A percentile compares a stretch with the other conserved stretches of the same genome.
phyloP scores from a whole-genome alignment of 2,113 vertebrate species.

The Chrysemys picta region DNA sequence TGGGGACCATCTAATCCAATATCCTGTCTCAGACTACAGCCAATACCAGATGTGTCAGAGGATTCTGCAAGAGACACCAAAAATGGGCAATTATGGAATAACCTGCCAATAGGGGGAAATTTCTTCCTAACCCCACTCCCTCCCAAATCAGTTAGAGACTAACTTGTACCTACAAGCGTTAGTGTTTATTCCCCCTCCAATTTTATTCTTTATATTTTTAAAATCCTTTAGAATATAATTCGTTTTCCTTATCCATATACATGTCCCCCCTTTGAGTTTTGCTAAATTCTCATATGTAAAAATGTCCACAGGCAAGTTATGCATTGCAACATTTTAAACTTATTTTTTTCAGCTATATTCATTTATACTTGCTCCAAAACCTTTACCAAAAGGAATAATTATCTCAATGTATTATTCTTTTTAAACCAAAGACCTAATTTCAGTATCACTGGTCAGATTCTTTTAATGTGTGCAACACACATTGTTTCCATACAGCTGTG shows the following conservation, averaged over 20 bases:
- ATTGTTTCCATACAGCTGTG: neutral
- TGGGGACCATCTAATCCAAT: neutral
- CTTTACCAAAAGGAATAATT: neutral
- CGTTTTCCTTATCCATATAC: neutral
- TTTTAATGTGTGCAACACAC: neutral
- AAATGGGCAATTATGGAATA: neutral
- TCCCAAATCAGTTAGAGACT: neutral
- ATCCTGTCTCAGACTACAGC: neutral
- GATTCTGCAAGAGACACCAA: neutral
- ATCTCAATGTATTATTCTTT: neutral
- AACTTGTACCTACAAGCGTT: neutral
- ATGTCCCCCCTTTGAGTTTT: neutral
- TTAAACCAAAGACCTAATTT: constrained; percentile 9
- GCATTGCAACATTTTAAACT: neutral
- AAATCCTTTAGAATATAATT: neutral
- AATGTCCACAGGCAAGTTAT: neutral
- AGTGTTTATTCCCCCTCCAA: neutral
- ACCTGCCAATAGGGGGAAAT: neutral
- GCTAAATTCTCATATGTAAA: neutral
- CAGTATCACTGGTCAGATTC: neutral
- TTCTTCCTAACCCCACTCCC: neutral
- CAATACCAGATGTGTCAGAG: neutral
- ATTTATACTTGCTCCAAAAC: neutral
- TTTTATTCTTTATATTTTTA: neutral
- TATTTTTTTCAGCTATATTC: neutral